Evolutionary conservation across 2,888 invertebrate species (phyloP).

Genomic region (Torymus texanus): DNA sequence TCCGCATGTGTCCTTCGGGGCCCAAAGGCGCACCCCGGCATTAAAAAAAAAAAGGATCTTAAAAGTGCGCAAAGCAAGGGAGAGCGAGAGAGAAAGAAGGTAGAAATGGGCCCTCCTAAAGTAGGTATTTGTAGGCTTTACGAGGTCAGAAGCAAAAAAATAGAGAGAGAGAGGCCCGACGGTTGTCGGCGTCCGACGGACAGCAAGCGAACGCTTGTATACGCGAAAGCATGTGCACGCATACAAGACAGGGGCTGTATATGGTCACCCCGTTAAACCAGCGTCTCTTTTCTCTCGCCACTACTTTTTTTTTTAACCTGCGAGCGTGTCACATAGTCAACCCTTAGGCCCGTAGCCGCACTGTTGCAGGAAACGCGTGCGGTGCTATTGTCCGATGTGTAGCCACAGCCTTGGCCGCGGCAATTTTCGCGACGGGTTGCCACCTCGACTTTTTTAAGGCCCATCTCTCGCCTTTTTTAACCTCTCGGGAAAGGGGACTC

Average conservation of each 20-base stretch:
- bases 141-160: conserved; percentile 29
- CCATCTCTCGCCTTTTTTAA: conserved; percentile 1
- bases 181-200: conserved; percentile 42
- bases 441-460: conserved; percentile 49
- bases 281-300: conserved; percentile 16
- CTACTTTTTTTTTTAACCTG: conserved; percentile 52
- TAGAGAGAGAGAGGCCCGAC: conserved; percentile 4
- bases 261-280: conserved; percentile 69
- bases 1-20: conserved; percentile 55
- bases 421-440: conserved; percentile 65
- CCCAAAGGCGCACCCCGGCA: neutral
- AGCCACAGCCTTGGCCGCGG: conserved; percentile 66
- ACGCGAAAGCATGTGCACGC: too few relatives aligned
- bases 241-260: too few relatives aligned
- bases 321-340: conserved; percentile 62
- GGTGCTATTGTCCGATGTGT: conserved; percentile 40
- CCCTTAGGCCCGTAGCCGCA: conserved; percentile 70
- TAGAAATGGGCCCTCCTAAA: conserved; percentile 20
- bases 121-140: conserved; percentile 28
- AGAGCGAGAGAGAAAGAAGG: conserved; percentile 1
- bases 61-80: neutral
- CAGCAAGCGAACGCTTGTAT: too few relatives aligned
- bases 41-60: conserved; percentile 24
- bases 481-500: neutral
- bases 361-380: conserved; percentile 72